phyloP scores from a whole-genome alignment of 2,888 invertebrate species.

The Leptinotarsa peninsularis region DNA sequence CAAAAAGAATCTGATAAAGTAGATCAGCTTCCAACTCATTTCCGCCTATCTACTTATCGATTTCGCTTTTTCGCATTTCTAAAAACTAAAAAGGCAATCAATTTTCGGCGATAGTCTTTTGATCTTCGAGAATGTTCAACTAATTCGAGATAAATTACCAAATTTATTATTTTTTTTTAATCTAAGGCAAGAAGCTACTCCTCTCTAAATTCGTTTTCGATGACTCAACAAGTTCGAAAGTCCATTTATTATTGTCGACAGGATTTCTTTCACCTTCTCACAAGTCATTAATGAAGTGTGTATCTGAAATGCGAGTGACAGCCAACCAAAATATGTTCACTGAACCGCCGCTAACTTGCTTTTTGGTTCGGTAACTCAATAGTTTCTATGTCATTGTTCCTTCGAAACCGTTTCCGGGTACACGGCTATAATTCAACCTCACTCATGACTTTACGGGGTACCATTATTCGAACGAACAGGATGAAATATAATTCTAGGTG shows the following conservation, averaged over 20 bases:
- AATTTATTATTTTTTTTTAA: neutral
- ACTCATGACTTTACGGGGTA: constrained; percentile 38
- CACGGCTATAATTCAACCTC: constrained; percentile 34
- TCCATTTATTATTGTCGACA: constrained; percentile 12
- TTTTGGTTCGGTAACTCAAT: constrained; percentile 35
- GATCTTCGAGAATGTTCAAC: constrained; percentile 1
- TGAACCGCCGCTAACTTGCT: constrained; percentile 40
- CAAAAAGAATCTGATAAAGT: too few relatives aligned
- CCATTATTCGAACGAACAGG: constrained; percentile 40
- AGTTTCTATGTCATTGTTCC: constrained; percentile 37
- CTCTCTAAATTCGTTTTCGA: constrained; percentile 1
- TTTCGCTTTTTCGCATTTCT: neutral
- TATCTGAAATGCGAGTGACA: constrained; percentile 35
- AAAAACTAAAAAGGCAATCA: neutral
- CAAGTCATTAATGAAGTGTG: constrained; percentile 30
- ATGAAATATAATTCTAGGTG: constrained; percentile 43
- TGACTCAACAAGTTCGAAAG: constrained; percentile 7
- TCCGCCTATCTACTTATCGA: neutral
- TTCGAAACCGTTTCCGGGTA: constrained; percentile 37
- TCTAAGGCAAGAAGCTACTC: constrained; percentile 11
- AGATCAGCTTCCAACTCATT: neutral
- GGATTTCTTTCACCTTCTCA: constrained; percentile 9
- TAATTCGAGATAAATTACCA: neutral
- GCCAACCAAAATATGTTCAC: constrained; percentile 37
- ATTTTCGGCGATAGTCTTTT: neutral